Conservation (phyloP, 2,888 invertebrate genomes). For the Lasius fuliginosus region DNA sequence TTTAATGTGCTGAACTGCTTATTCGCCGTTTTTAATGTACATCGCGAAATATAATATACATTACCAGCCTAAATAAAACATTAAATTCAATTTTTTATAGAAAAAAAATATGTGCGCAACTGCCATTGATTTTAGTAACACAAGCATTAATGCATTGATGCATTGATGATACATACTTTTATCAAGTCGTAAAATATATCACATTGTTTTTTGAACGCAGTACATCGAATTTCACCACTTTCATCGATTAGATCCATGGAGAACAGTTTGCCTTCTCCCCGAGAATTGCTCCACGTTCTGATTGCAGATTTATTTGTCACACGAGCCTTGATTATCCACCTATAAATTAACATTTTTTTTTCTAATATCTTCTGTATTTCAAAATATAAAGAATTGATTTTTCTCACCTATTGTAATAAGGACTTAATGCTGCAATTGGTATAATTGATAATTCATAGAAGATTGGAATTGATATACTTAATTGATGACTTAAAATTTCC, state of each 20-base stretch:
- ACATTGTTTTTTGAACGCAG: conserved; percentile 95
- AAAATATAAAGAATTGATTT: conserved; percentile 72
- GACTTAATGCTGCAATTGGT: conserved; percentile 95
- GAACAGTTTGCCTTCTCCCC: conserved; percentile 97
- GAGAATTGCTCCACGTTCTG: conserved; percentile 96
- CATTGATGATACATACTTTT: conserved; percentile 88
- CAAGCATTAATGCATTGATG: not conserved
- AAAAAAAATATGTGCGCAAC: not conserved
- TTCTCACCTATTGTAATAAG: conserved; percentile 95
- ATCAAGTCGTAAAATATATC: conserved; percentile 96
- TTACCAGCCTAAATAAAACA: conserved; percentile 89
- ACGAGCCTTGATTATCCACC: conserved; percentile 97
- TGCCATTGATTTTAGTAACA: not conserved
- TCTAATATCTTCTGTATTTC: not conserved
- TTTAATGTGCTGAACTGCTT: conserved; percentile 94
- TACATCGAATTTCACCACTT: conserved; percentile 96
- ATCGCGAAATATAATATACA: conserved; percentile 95
- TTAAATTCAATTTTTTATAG: not conserved
- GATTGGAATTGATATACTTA: not conserved
- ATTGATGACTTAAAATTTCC: not conserved
- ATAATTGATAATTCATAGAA: conserved; percentile 71
- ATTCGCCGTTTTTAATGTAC: conserved; percentile 96
- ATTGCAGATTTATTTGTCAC: conserved; percentile 94
- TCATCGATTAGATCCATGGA: conserved; percentile 97
- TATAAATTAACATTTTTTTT: conserved; percentile 79